phyloP scores from a whole-genome alignment of 2,888 invertebrate species.

The Dysmachus trigonus region DNA sequence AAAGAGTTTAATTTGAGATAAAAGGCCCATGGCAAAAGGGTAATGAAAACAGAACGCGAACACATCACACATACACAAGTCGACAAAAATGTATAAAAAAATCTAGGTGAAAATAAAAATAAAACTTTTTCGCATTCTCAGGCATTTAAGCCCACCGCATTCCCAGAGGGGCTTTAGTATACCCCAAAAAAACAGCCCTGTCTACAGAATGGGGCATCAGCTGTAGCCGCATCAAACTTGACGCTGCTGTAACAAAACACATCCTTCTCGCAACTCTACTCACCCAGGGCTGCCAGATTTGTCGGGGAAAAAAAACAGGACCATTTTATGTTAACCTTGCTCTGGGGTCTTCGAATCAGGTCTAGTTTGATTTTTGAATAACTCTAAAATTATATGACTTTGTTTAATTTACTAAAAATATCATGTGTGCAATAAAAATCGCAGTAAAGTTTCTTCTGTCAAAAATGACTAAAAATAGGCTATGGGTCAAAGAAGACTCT shows the following conservation, averaged over 20 bases:
- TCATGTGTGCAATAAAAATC: no score
- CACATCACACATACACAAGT: not conserved
- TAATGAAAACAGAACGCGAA: not conserved
- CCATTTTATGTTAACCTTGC: no score
- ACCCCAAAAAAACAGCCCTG: not conserved
- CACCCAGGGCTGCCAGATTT: no score
- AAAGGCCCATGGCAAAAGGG: not conserved
- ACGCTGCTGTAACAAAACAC: not conserved
- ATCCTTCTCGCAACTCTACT: constrained; percentile 10
- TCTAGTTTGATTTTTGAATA: no score
- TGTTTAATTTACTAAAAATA: no score
- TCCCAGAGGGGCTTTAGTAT: not conserved
- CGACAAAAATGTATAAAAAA: not conserved
- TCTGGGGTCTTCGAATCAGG: no score
- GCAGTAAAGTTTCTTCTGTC: no score
- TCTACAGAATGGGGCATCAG: not conserved
- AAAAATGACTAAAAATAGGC: no score
- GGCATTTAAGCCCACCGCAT: not conserved
- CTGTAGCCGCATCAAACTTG: not conserved
- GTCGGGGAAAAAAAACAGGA: no score
- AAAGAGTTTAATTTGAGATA: not conserved
- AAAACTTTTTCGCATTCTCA: not conserved
- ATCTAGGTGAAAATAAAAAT: not conserved
- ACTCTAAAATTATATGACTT: no score
- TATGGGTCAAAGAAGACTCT: no score